Conservation (phyloP, 2,888 invertebrate genomes). For the Scaptomyza flava region DNA sequence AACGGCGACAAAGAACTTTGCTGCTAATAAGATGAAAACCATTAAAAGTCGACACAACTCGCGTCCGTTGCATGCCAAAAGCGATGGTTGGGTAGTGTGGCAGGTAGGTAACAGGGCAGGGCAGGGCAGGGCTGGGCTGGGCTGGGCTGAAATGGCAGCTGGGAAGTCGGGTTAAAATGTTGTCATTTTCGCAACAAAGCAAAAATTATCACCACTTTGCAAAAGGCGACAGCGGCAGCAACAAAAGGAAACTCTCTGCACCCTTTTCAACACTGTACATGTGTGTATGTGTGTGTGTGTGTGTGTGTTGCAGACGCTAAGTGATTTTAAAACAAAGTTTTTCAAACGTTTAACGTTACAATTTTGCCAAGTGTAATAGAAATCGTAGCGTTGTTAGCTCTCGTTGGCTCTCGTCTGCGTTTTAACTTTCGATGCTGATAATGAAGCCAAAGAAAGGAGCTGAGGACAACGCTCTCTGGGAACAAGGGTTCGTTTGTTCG, state of each 20-base stretch:
- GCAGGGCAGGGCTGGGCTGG: slow-evolving; percentile 2
- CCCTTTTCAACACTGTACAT: slow-evolving; percentile 59
- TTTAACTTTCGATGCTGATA: slow-evolving; percentile 78
- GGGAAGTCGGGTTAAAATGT: slow-evolving; percentile 68
- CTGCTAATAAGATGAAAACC: slow-evolving; percentile 82
- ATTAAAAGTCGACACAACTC: slow-evolving; percentile 80
- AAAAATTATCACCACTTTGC: slow-evolving; percentile 82
- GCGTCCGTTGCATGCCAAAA: slow-evolving; percentile 70
- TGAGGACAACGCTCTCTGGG: slow-evolving; percentile 6
- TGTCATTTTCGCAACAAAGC: slow-evolving; percentile 81
- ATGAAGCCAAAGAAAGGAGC: slow-evolving; percentile 57
- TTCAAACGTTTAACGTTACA: slow-evolving; percentile 72
- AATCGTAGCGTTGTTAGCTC: slow-evolving; percentile 49
- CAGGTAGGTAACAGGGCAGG: background rate
- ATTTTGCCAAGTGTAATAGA: slow-evolving; percentile 57
- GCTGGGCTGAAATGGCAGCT: slow-evolving; percentile 17
- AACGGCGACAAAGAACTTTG: slow-evolving; percentile 78
- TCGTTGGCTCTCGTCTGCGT: slow-evolving; percentile 48
- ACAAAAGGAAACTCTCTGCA: slow-evolving; percentile 47
- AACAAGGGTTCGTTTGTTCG: slow-evolving; percentile 64
- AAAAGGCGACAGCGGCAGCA: slow-evolving; percentile 63
- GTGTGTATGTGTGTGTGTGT: slow-evolving; percentile 12
- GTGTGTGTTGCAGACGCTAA: slow-evolving; percentile 56
- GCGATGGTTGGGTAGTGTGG: background rate
- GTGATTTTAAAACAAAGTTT: slow-evolving; percentile 82